phyloP scores from a whole-genome alignment of 2,797 vertebrate genomes.

The Myiotriccus ornatus region DNA sequence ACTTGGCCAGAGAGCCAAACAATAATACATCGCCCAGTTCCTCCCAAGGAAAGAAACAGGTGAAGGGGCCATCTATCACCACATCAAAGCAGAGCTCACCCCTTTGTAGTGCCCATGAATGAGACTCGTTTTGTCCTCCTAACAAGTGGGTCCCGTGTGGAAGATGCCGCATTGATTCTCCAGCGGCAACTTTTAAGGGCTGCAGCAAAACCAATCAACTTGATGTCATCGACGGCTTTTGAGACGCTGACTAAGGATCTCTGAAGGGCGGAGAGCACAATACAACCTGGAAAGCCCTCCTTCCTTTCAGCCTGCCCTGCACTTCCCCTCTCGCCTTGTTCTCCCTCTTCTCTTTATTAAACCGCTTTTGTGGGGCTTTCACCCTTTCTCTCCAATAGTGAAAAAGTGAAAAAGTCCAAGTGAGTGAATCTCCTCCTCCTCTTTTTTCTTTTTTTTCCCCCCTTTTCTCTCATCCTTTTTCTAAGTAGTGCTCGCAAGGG shows the following conservation, averaged over 20 bases:
- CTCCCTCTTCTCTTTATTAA: constrained; percentile 48
- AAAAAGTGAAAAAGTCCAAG: constrained; percentile 60
- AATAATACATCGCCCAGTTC: background rate
- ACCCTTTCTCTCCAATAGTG: constrained; percentile 38
- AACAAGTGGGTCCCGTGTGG: background rate
- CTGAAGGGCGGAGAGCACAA: background rate
- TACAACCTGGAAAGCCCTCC: constrained; percentile 14
- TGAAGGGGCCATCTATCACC: constrained; percentile 8
- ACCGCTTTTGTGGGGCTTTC: constrained; percentile 50
- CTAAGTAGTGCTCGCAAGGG: background rate
- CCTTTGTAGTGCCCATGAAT: constrained; percentile 7
- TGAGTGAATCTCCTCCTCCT: constrained; percentile 37
- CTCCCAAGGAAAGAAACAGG: constrained; percentile 5
- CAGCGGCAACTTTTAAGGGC: background rate
- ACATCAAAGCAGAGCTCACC: constrained; percentile 18
- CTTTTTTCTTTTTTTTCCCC: rapidly evolving
- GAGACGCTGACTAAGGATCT: constrained; percentile 7
- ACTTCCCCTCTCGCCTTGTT: constrained; percentile 44
- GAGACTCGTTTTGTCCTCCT: background rate
- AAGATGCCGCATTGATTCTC: background rate
- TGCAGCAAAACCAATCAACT: constrained; percentile 54
- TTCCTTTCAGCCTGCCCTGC: constrained; percentile 53
- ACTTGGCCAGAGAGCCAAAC: background rate
- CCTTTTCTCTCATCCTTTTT: constrained; percentile 29
- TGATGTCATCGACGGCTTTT: constrained; percentile 33